Evolutionary conservation across 30 jellyfish, hydroid and myxozoan species (phyloP), one percentile per base, ranked within the genome.

Genomic region (Mastigias papua): DNA sequence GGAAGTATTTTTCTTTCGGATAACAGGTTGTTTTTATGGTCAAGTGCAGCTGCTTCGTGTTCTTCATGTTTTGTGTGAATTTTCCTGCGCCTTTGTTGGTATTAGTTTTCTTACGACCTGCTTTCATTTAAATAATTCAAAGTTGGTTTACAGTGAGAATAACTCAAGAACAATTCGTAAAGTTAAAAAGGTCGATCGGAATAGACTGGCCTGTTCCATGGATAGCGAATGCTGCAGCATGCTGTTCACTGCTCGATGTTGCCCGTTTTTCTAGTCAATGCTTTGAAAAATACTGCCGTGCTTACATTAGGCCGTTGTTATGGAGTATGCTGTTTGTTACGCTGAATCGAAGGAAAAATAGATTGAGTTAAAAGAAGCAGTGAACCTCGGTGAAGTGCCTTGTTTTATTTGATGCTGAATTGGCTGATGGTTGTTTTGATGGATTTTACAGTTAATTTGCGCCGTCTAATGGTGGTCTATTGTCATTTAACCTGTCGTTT

Each of bases 61-160:
- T 26, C 63, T 73, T 69, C 67, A 79, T 79, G 90, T 79, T 79
- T 79, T 79, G 90, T 63, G 90, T 46, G 90, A 66, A 79, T 62
- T 79, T 79, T 22, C 72, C 73, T 60, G 26, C 69, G 69, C 64
- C 90, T 79, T 79, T 79, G 90, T 79, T 79, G 80, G 73, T 51
- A 65, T 61, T 79, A 79, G 63, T 63, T 51, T 79, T 48, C 90
- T 61, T 64, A 63, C 58, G 90, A 79, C 90, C 90, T 79, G 90
- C 90, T 79, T 66, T 31, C 78, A 34, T 66, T 58, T 62, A 34
- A 60, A 79, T 79, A 62, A 66, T 66, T 79, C 60, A 60, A 79
- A 54, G 69, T 79, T 64, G 62, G 69, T 49, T 75, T 62, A 29
- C 86, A 50, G 86, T 15, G 22, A 69, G 73, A 75, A 60, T 29